phyloP scores from a whole-genome alignment of 1,140 invertebrate species.

The Drosophila suzukii region DNA sequence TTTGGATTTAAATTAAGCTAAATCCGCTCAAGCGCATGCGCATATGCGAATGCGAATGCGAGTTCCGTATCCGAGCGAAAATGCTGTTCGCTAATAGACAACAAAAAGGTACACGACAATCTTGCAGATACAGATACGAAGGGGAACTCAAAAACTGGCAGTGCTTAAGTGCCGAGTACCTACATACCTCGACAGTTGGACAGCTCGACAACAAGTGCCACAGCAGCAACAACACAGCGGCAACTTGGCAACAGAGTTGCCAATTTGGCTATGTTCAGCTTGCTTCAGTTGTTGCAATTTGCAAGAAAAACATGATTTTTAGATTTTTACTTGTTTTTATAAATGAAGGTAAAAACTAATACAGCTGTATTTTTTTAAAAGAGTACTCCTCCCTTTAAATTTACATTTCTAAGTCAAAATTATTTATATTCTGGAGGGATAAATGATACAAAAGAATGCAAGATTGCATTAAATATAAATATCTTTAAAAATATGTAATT shows the following conservation, averaged over 20 bases:
- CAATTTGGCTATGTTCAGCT: constrained; percentile 4
- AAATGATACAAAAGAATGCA: too few species aligned
- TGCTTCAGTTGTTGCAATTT: neutral
- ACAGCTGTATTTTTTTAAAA: too few species aligned
- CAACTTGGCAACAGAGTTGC: constrained; percentile 26
- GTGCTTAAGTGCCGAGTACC: constrained; percentile 70
- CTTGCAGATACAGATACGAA: constrained; percentile 55
- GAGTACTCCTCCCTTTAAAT: too few species aligned
- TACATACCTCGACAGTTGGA: constrained; percentile 59
- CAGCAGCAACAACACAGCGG: constrained; percentile 31
- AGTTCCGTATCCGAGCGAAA: constrained; percentile 44
- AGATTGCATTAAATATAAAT: too few species aligned
- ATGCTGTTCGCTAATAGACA: constrained; percentile 69
- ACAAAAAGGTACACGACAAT: constrained; percentile 76
- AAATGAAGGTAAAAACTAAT: too few species aligned
- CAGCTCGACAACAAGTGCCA: constrained; percentile 65
- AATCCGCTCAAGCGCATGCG: constrained; percentile 71
- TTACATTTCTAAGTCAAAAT: too few species aligned
- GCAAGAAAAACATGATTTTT: too few species aligned
- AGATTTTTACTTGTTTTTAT: too few species aligned
- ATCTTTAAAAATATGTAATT: too few species aligned
- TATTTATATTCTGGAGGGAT: too few species aligned
- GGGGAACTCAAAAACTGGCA: constrained; percentile 53
- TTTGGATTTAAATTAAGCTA: constrained; percentile 83
- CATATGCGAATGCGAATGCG: constrained; percentile 17